A percentile compares a stretch with the other conserved stretches of the same genome.
Evolutionary conservation across 35 echinoderm and acorn worm species (phyloP).

Genomic region (Strongylocentrotus purpuratus): DNA sequence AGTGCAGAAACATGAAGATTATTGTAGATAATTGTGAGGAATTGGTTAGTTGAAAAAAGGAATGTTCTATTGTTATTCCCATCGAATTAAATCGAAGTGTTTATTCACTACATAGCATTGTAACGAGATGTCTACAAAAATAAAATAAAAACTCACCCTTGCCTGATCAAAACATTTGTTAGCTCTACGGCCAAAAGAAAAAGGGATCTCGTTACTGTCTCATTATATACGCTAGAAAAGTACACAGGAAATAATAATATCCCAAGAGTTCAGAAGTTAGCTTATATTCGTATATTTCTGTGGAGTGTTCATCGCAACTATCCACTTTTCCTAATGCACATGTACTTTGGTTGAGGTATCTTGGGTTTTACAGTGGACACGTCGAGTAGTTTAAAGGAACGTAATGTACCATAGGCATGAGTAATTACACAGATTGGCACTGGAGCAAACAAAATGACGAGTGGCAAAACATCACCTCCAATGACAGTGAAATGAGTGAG

Average conservation of each 20-base stretch:
- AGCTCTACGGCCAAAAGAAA: no score
- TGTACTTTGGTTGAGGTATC: background rate
- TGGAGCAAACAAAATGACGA: background rate
- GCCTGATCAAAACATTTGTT: no score
- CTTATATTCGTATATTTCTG: background rate
- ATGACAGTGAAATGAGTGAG: background rate
- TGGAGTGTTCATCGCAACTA: background rate
- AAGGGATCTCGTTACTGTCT: background rate
- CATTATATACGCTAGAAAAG: background rate
- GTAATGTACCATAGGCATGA: background rate
- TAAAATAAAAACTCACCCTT: no score
- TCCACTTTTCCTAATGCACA: background rate
- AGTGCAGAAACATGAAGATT: no score
- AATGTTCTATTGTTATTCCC: no score
- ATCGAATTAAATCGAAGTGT: no score
- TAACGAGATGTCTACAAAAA: no score
- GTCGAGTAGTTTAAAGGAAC: background rate
- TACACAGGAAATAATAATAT: background rate
- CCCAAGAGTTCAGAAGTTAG: background rate
- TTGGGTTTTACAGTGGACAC: background rate
- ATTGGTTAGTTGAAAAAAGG: no score
- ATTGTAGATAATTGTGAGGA: no score
- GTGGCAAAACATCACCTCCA: background rate
- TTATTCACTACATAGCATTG: no score
- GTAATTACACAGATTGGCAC: background rate